phyloP scores from a whole-genome alignment of 1,140 invertebrate species.

The Harpegnathos saltator region DNA sequence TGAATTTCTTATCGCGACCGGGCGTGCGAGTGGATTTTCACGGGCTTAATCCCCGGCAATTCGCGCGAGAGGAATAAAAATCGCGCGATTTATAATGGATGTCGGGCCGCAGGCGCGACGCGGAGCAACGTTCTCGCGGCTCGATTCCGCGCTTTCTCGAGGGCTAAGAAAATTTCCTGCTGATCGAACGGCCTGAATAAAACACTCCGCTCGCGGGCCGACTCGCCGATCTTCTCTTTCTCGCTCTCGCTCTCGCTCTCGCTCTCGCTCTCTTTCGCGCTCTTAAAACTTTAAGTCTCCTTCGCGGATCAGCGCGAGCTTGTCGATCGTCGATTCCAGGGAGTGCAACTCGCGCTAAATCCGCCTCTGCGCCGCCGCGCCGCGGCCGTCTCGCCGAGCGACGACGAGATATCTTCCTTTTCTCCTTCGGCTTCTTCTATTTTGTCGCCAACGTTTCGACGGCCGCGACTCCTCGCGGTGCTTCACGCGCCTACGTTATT shows the following conservation, averaged over 20 bases:
- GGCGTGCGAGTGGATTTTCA: constrained; percentile 1
- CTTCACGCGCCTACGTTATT: too few species aligned
- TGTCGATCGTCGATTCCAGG: constrained; percentile 16
- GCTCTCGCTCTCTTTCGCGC: constrained; percentile 61
- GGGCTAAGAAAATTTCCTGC: constrained; percentile 61
- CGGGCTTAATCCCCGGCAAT: constrained; percentile 51
- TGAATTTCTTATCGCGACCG: constrained; percentile 70
- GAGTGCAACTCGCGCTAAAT: constrained; percentile 11
- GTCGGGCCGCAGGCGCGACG: constrained; percentile 15
- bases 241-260: too few species aligned
- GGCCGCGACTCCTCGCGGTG: not conserved
- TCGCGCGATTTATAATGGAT: constrained; percentile 70
- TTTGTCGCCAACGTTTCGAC: not conserved
- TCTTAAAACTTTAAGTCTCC: constrained; percentile 71
- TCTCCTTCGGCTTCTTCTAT: too few species aligned
- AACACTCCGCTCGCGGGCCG: constrained; percentile 69
- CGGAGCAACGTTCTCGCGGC: constrained; percentile 21
- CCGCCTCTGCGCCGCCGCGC: too few species aligned
- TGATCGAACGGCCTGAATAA: constrained; percentile 76
- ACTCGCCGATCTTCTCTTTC: constrained; percentile 64
- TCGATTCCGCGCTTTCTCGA: constrained; percentile 49
- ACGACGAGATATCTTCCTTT: not conserved
- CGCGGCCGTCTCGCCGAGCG: too few species aligned
- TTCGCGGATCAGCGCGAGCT: constrained; percentile 58
- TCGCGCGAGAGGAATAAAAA: constrained; percentile 33